Base-by-base conservation (phyloP, 2,797 vertebrate genomes). In the Poeciliopsis paucimaculata region DNA sequence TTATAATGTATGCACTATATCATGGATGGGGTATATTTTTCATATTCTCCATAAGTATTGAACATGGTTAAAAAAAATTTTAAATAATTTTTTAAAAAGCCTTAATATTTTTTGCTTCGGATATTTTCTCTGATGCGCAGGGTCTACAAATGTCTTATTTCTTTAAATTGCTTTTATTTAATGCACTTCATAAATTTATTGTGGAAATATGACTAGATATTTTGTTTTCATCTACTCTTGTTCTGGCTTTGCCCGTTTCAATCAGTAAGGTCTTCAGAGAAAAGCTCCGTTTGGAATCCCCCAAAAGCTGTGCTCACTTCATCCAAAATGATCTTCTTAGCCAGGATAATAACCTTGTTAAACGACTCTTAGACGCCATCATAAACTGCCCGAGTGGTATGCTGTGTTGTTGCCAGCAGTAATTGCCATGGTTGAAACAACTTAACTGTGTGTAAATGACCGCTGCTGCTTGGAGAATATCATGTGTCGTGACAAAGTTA, bases 371-470 rank as follows among this genome's bases (percentile, higher is more conserved):
- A 83, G 82, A 88, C 75, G 60, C 77, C 82, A 87, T 88, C 85
- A 53, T 86, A 85, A 92, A 88, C 84, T 84, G 86, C 84, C 85
- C 11, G 36, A 89, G 88, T n/a, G 74, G 85, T 84, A 79, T 73
- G 70, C 86, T 55, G 77, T 84, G 80, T 84, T 88, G 84, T 93
- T 92, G 90, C 93, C 92, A 95, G 83, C 80, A 82, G 82, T 92
- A 90, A 93, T 94, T 94, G 92, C 87, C 72, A 43, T 57, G 41
- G 79, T 89, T 84, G 88, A 90, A 93, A 92, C 89, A 91, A 90
- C 84, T 85, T 92, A 92, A 93, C 89, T 92, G 85, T 86, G 87
- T 93, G 91, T 94, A 95, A 94, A 94, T 92, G 93, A 93, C 92
- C 90, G 88, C 77, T 82, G 89, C 82, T 89, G 85, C 92, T 90